These are phyloP conservation scores for Standfussiana lucernea DNA, from an alignment of 2,888 invertebrate species.

Conservation along the genomic window DNA sequence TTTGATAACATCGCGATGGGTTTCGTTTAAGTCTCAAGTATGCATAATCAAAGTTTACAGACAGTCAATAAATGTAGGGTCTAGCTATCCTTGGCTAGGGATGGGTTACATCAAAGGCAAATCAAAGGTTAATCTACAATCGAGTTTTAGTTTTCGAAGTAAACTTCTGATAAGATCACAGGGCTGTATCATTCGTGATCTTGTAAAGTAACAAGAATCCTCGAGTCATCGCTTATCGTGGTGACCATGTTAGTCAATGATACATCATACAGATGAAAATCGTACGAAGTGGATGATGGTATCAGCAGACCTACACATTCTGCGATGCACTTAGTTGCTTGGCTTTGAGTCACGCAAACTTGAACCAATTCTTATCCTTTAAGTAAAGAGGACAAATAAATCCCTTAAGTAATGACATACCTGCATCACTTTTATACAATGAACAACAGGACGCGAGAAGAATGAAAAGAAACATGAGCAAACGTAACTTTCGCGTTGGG, in stretches of 20 bases:
- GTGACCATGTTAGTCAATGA: slow-evolving; percentile 19
- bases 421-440: background rate
- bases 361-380: background rate
- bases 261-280: slow-evolving; percentile 18
- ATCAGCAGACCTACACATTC: slow-evolving; percentile 13
- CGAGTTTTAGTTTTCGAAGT: slow-evolving; percentile 13
- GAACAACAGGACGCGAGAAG: background rate
- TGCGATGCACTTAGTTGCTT: background rate
- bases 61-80: background rate
- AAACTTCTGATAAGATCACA: background rate
- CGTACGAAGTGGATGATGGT: background rate
- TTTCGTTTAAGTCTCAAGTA: slow-evolving; percentile 22
- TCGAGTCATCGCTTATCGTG: slow-evolving; percentile 15
- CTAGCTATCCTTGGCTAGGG: slow-evolving; percentile 4
- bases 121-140: slow-evolving; percentile 10
- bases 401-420: background rate
- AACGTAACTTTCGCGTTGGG: background rate
- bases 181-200: slow-evolving; percentile 6
- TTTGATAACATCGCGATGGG: slow-evolving; percentile 20
- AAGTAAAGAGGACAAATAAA: background rate
- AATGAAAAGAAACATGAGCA: background rate
- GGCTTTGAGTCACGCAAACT: background rate
- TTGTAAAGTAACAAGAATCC: slow-evolving; percentile 7
- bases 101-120: slow-evolving; percentile 17
- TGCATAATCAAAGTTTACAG: slow-evolving; percentile 6